Base-by-base conservation (phyloP, 64 coral and sea anemone genomes). In the Montipora cactus region DNA sequence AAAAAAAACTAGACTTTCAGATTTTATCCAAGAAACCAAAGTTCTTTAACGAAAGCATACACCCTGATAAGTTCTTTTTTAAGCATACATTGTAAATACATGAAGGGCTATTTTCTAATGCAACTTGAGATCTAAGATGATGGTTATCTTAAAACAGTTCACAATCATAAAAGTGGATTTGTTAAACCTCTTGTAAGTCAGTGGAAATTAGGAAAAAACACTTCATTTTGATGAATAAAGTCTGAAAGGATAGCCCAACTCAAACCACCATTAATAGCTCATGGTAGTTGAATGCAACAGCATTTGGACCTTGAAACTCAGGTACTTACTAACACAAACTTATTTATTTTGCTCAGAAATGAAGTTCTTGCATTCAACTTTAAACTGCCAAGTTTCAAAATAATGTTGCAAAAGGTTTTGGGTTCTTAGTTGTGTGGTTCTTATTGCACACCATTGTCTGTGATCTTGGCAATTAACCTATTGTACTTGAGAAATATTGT, bases 361-460 rank as follows among this genome's bases (percentile, higher is more conserved):
- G 61, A 12, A 64, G 11, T 64, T 48, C 76, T 18, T 49, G 14
- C 5, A 76, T 12, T 78, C 4, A 37, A 78, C 8, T 49, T 28
- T 18, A 48, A 49, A 49, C 16, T 45, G 5, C 11, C 44, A 47
- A 28, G 19, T 28, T 28, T 59, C n/a, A 81, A 81, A 81, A 84
- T 48, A 84, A 47, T 71, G 66, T 86, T 64, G 46, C 82, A 62
- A 86, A 86, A 86, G 62, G 68, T 86, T 86, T 84, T 67, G 19
- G 11, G 7, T 44, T 11, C 16, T 18, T 45, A 46, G 7, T 5
- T 13, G 58, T 13, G 58, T 1, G 53, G 21, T 12, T 22, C 66
- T 71, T 62, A 10, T 5, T 70, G 62, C 49, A 28, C 16, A 12
- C 9, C 28, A 6, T 57, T 57, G 53, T 11, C 5, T 45, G 21